Base-by-base conservation (phyloP, 2,113 vertebrate genomes). In the Cromileptes altivelis region DNA sequence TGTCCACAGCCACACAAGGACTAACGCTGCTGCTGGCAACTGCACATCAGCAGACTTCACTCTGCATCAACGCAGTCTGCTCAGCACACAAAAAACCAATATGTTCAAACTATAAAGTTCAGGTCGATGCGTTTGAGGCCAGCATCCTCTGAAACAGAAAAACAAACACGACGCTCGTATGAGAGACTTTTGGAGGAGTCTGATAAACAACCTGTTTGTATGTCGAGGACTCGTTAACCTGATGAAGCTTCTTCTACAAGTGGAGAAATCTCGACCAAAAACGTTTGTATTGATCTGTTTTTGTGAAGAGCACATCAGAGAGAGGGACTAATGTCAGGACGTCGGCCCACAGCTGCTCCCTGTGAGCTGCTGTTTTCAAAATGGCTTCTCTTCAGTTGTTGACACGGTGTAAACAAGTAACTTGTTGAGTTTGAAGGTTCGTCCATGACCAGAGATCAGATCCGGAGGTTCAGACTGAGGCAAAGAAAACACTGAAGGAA, bases 11-110 rank as follows among this genome's bases (percentile, higher is more conserved):
- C 52, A 30, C 82, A 71, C 74, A 75, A 86, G 86, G 74, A 78
- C 70, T 67, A 75, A 69, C 68, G 1, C 11, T 11, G 80, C 89
- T 75, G 3, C 78, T 75, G 88, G 85, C 65, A 80, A 72, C 42
- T 30, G 50, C 18, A 45, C 12, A 74, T 42, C 62, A 53, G 1
- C 72, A 6, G 17, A 57, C 68, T 10, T 33, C 74, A 30, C 47
- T 12, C 58, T 63, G 37, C 65, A 64, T 4, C 47, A 9, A 21
- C 63, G 15, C 64, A 37, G 49, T 25, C 3, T 25, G 52, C 53
- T 47, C 63, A 40, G 58, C 3, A 10, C 9, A 11, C 21, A 21
- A 70, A 12, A 47, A 25, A 30, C 25, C 45, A 47, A 21, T 18
- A 37, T 3, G 58, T 37, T 8, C 40, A 40, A 49, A 40, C 3